phyloP scores from a whole-genome alignment of 2,888 invertebrate species.

The Oscheius sp. region DNA sequence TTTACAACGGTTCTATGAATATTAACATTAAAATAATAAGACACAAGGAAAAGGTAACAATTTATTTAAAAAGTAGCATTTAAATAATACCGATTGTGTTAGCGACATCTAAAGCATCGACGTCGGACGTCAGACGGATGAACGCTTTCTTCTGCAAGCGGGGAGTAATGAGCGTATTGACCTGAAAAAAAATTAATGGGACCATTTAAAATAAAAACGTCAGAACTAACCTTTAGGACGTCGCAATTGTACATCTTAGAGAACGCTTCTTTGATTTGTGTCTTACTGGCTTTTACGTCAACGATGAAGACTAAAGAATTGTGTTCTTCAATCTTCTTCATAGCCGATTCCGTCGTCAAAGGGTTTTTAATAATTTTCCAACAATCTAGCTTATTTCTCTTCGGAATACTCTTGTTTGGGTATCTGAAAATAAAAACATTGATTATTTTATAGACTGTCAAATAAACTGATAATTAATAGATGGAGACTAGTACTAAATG shows the following conservation, averaged over 20 bases:
- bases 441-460: too few relatives aligned
- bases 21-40: too few relatives aligned
- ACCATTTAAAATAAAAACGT: background rate
- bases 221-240: slow-evolving; percentile 87
- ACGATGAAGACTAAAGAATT: slow-evolving; percentile 99
- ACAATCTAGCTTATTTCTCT: slow-evolving; percentile 82
- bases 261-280: slow-evolving; percentile 93
- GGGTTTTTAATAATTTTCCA: slow-evolving; percentile 97
- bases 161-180: slow-evolving; percentile 76
- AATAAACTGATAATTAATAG: too few relatives aligned
- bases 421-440: slow-evolving; percentile 75
- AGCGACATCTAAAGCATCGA: slow-evolving; percentile 98
- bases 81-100: slow-evolving; percentile 78
- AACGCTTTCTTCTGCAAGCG: slow-evolving; percentile 99
- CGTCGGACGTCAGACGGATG: slow-evolving; percentile 93
- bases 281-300: slow-evolving; percentile 93
- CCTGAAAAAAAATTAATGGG: slow-evolving; percentile 45
- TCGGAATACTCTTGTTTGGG: slow-evolving; percentile 91
- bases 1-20: too few relatives aligned
- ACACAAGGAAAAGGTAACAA: background rate
- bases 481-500: too few relatives aligned
- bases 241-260: slow-evolving; percentile 98
- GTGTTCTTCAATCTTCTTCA: slow-evolving; percentile 99
- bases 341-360: slow-evolving; percentile 97
- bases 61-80: slow-evolving; percentile 33